Evolutionary conservation across 1,140 invertebrate species (phyloP), one percentile per base, ranked within the genome.

Genomic region (Zaprionus camerounensis): DNA sequence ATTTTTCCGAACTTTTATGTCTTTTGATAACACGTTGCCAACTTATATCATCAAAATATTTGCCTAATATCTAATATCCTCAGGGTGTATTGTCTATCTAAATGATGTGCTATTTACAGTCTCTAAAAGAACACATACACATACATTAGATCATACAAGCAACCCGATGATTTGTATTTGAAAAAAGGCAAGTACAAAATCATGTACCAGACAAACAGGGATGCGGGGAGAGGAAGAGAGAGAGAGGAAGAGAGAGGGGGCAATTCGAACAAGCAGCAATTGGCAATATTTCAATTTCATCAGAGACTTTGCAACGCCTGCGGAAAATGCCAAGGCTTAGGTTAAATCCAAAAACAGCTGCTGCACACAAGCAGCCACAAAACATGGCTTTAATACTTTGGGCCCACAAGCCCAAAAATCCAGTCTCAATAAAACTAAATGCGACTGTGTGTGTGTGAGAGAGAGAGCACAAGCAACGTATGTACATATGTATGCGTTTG

Each of bases 341-440:
- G 41, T 55, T 17, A 58, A 61, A 67, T 20, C 41, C 24, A 15
- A 53, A 15, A 59, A 55, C 55, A 73, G 44, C 31, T 73, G 64
- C 6, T 46, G 41, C 41, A 46, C 63, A 57, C 22, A 38, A 58
- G 41, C 46, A 51, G 55, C 71, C 56, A 55, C 56, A 73, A 67
- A 67, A 55, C 56, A 59, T 73, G 64, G 34, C 64, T 73, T 68
- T 59, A 72, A 72, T 65, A 68, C 56, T 53, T 34, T 68, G 49
- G 34, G 56, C 13, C 49, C 49, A 56, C 57, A 70, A 62, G 51
- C 71, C 71, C n/a, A 79, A 81, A 72, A 61, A 59, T 34, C 67
- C 67, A 56, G 46, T 70, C 81, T 77, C 71, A 71, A 86, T 82
- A 86, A 86, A 86, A 85, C 68, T 76, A 79, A 85, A 86, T 86